Conservation (phyloP, 1,140 invertebrate species). For the Eupristina koningsbergeri region DNA sequence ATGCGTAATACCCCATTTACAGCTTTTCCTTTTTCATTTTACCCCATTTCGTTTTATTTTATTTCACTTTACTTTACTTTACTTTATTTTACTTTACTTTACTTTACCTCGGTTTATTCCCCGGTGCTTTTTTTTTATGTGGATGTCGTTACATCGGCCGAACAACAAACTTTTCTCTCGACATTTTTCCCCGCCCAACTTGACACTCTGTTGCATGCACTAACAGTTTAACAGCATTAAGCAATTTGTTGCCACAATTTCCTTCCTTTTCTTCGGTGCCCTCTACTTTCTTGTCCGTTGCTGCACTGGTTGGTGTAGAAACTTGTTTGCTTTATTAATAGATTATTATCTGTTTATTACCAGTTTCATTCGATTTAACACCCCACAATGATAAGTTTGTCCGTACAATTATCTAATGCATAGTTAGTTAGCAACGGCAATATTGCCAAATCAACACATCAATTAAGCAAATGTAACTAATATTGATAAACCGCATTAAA, state of each 20-base stretch:
- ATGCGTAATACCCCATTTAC: no score
- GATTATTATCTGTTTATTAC: not conserved
- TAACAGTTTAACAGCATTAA: not conserved
- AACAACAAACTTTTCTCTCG: not conserved
- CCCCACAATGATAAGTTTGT: not conserved
- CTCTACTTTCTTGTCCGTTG: not conserved
- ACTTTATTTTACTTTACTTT: no score
- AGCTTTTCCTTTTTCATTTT: no score
- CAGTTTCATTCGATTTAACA: no score
- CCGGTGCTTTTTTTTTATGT: not conserved
- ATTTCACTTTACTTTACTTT: no score
- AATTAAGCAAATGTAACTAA: not conserved
- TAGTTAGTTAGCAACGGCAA: not conserved
- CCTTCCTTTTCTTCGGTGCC: not conserved
- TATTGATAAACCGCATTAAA: not conserved
- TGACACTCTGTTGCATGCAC: not conserved
- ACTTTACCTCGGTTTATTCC: no score
- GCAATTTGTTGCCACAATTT: not conserved
- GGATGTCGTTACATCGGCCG: not conserved
- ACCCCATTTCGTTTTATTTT: no score
- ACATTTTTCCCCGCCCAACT: not conserved
- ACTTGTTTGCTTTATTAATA: not conserved
- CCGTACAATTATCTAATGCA: not conserved
- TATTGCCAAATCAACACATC: not conserved
- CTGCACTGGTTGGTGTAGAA: no score